Evolutionary conservation across 2,113 vertebrate species (phyloP), one percentile per base, ranked within the genome.

Genomic region (Hemiscyllium ocellatum): DNA sequence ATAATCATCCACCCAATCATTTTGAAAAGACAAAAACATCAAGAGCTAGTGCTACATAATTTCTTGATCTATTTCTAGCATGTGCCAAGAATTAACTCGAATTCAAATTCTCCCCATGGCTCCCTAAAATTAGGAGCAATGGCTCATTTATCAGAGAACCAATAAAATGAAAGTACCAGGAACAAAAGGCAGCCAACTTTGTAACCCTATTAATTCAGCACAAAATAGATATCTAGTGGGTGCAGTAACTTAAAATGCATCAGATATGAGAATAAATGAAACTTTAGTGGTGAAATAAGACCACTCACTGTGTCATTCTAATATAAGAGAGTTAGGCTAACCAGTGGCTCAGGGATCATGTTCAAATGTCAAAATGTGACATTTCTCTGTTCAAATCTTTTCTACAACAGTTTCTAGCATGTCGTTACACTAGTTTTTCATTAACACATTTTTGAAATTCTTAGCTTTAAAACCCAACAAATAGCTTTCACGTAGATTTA

Each of bases 181-280:
- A 19, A 24, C 12, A 22, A 89, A 19, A 6, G 4, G 17, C 20
- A 89, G 50, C 50, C 50, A 56, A 26, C 8, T 56, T 24, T 13
- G 50, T 2, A 56, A 89, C 50, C 42, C 22, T 50, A 89, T 50
- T 42, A 83, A 89, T 33, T 24, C 24, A 89, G 86, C 2, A 8
- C 86, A n/a, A n/a, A n/a, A n/a, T n/a, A n/a, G n/a, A n/a, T n/a
- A n/a, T n/a, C n/a, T n/a, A n/a, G n/a, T n/a, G n/a, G n/a, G n/a
- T n/a, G n/a, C n/a, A n/a, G n/a, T n/a, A n/a, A n/a, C n/a, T n/a
- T n/a, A n/a, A n/a, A n/a, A n/a, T n/a, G n/a, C n/a, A n/a, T n/a
- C n/a, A n/a, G n/a, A n/a, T n/a, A n/a, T n/a, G n/a, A n/a, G 24
- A 94, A 94, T 65, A 22, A 94, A 94, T 68, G n/a, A 42, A 68